Base-by-base conservation (phyloP, 2,888 invertebrate species). In the Erpobdella octoculata region DNA sequence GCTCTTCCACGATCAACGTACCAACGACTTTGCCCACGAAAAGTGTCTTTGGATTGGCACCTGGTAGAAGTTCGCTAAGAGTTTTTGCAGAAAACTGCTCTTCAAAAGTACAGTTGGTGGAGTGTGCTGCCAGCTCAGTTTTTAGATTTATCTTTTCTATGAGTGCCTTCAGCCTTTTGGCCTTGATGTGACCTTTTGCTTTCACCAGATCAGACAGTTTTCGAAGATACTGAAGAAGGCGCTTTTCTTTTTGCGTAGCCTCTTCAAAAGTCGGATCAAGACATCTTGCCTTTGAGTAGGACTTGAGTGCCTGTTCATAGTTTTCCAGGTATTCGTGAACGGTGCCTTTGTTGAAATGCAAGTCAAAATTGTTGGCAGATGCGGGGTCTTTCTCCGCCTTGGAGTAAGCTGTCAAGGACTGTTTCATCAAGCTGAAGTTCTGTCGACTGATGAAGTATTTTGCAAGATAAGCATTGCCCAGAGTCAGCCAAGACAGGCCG, bases 391-490 rank as follows among this genome's bases (percentile, higher is more conserved):
- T 88, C 80, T 89, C 89, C 0, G 92, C 92, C 82, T 91, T 90
- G 70, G 85, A 86, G 80, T 92, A 93, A 0, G 92, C 91, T 77
- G 89, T 88, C 85, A 91, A 87, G 75, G 89, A 89, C 74, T 88
- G 86, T 78, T 89, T 89, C 73, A 92, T 81, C 0, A 87, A 87
- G 35, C 86, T 86, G 0, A 90, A 89, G 78, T 89, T 88, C 80
- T 91, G 91, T 1, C 87, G 86, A 38, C 89, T 86, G 59, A 87
- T 87, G 81, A 92, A 92, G 82, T 89, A 92, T 71, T 88, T 87
- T 70, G 90, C 89, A 73, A 92, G 83, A 81, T 91, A 90, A 0
- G 92, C 91, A 84, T 92, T 93, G 35, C 91, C 93, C 66, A 92
- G 84, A 70, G 74, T 77, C 69, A 88, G 86, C 92, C 93, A 93